Evolutionary conservation across 2,797 vertebrate genomes (phyloP), one percentile per base, ranked within the genome.

Genomic region (Urosaurus nigricauda): DNA sequence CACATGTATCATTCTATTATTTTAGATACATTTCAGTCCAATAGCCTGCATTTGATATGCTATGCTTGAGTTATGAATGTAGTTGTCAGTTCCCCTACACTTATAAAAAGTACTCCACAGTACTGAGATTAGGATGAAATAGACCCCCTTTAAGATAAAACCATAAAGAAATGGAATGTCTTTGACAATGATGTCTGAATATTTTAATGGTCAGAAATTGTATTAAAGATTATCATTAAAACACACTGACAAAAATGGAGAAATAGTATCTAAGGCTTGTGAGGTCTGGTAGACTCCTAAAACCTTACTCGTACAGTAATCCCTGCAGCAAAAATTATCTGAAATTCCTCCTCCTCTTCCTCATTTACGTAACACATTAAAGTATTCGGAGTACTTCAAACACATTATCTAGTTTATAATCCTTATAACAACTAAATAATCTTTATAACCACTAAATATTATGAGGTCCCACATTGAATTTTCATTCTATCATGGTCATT

Each of bases 1-100:
- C 65, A 93, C 73, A 86, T 24, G 12, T 56, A 26, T 70, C 51
- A 17, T 81, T 83, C 86, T 91, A 79, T 79, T 79, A 73, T 89
- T 5, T 17, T 58, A 93, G 88, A 78, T 51, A 92, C 82, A 71
- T 47, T 79, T 71, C 47, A 58, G 0, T 24, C 82, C 60, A n/a
- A 51, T 14, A 51, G 40, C 56, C 9, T 83, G 24, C 56, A 77
- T 79, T 58, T 79, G 56, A 37, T 79, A 70, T 35, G 40, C 14
- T 19, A 35, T 24, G 37, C n/a, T 37, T 70, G 73, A 58, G 35
- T 79, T 71, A 88, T 79, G 40, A 58, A 79, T n/a, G 19, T 58
- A 60, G 16, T 47, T 60, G 60, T 75, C 71, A 73, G 63, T 29
- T n/a, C 40, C n/a, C 17, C 56, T 53, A 51, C 9, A 43, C 14